A percentile compares a stretch with the other conserved stretches of the same genome.
phyloP scores from a whole-genome alignment of 1,140 invertebrate species.

The Pseudomyrmex flavicornis region DNA sequence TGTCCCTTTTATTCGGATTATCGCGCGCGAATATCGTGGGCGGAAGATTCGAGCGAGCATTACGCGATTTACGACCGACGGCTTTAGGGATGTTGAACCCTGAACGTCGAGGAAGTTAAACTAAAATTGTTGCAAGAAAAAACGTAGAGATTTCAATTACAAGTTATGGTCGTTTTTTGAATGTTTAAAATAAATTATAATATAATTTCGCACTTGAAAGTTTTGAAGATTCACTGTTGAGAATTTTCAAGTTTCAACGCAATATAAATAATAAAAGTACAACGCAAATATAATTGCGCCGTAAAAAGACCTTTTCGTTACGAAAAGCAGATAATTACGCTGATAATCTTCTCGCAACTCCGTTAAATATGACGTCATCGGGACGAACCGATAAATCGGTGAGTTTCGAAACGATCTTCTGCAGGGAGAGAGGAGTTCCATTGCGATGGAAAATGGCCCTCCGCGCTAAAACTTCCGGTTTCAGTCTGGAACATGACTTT shows the following conservation, averaged over 20 bases:
- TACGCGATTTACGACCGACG: not conserved
- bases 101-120: not conserved
- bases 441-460: slow-evolving; percentile 33
- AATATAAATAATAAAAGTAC: too few species aligned
- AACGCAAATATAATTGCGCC: not conserved
- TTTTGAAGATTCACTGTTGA: too few species aligned
- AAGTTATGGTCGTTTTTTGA: not conserved
- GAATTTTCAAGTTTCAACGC: too few species aligned
- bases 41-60: slow-evolving; percentile 34
- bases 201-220: too few species aligned
- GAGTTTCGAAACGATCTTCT: not conserved
- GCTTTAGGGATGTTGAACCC: slow-evolving; percentile 2
- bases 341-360: not conserved
- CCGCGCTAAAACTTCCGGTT: slow-evolving; percentile 78
- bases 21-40: slow-evolving; percentile 41
- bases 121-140: not conserved
- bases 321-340: too few species aligned
- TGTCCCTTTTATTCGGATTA: slow-evolving; percentile 43
- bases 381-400: slow-evolving; percentile 1
- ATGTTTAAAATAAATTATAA: too few species aligned
- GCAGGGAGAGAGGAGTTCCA: not conserved
- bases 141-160: not conserved
- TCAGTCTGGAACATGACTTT: slow-evolving; percentile 80
- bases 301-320: too few species aligned
- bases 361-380: not conserved